These are phyloP conservation scores for Autographa pulchrina DNA, from an alignment of 2,888 invertebrate genomes.

Conservation along the genomic window DNA sequence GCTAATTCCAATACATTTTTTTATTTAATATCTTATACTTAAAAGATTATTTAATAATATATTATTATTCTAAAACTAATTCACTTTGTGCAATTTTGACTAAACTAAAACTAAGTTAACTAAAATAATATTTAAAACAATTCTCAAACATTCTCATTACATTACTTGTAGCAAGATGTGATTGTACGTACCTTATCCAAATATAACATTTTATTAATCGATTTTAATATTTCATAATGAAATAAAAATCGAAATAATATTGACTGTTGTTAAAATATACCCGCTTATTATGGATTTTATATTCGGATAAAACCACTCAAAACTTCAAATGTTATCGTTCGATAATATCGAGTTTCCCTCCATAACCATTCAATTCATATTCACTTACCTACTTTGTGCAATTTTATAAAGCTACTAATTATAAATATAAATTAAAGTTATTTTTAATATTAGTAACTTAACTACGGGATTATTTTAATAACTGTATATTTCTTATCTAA, in stretches of 20 bases:
- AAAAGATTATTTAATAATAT: conserved; percentile 11
- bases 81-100: conserved; percentile 82
- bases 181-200: conserved; percentile 40
- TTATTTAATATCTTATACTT: too few species aligned
- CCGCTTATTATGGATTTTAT: not conserved
- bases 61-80: conserved; percentile 20
- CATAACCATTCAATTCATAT: conserved; percentile 21
- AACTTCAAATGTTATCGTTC: conserved; percentile 72
- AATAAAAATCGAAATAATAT: not conserved
- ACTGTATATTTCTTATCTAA: conserved; percentile 5
- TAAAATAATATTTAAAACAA: conserved; percentile 14
- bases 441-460: too few species aligned
- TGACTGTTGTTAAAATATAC: not conserved
- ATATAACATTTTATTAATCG: conserved; percentile 21
- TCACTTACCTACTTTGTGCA: not conserved
- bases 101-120: conserved; percentile 13
- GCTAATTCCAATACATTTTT: too few species aligned
- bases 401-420: not conserved
- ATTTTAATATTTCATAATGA: not conserved
- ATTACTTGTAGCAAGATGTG: conserved; percentile 74
- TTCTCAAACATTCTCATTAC: conserved; percentile 75
- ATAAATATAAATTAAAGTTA: too few species aligned
- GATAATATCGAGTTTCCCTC: conserved; percentile 71
- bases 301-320: conserved; percentile 45
- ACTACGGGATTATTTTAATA: not conserved